Percentiles rank a stretch among this genome's conserved stretches.
phyloP scores from a whole-genome alignment of 2,888 invertebrate genomes.

The Sepioteuthis lessoniana region DNA sequence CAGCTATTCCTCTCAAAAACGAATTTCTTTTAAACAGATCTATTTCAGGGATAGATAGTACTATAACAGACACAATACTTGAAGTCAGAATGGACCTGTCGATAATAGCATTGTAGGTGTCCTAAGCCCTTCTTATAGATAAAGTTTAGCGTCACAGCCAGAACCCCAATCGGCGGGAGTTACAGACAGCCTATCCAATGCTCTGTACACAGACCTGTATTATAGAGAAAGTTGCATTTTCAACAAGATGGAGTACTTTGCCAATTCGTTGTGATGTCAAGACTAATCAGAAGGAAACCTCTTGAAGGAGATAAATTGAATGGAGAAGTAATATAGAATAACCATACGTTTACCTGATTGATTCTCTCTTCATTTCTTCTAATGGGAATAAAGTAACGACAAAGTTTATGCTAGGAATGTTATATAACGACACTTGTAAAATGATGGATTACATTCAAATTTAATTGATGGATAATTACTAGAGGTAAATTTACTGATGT shows the following conservation, averaged over 20 bases:
- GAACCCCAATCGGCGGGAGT: too few relatives aligned
- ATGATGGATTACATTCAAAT: not conserved
- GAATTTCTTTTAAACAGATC: too few relatives aligned
- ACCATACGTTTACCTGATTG: not conserved
- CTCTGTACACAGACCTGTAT: too few relatives aligned
- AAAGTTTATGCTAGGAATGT: not conserved
- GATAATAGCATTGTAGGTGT: too few relatives aligned
- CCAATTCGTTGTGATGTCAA: not conserved
- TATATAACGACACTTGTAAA: not conserved
- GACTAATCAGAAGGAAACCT: not conserved
- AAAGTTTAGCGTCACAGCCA: too few relatives aligned
- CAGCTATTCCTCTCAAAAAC: too few relatives aligned
- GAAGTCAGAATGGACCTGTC: too few relatives aligned
- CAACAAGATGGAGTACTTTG: not conserved
- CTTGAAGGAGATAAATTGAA: not conserved
- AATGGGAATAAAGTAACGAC: not conserved
- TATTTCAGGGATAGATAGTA: too few relatives aligned
- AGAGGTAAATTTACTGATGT: not conserved
- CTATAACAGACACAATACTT: too few relatives aligned
- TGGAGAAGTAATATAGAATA: not conserved
- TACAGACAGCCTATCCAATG: too few relatives aligned
- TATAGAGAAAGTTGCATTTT: not conserved
- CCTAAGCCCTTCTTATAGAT: too few relatives aligned
- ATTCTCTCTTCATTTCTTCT: not conserved
- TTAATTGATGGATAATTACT: not conserved